A percentile compares a stretch with the other conserved stretches of the same genome.
Conservation (phyloP, 1,140 invertebrate species). For the Coelopa frigida region DNA sequence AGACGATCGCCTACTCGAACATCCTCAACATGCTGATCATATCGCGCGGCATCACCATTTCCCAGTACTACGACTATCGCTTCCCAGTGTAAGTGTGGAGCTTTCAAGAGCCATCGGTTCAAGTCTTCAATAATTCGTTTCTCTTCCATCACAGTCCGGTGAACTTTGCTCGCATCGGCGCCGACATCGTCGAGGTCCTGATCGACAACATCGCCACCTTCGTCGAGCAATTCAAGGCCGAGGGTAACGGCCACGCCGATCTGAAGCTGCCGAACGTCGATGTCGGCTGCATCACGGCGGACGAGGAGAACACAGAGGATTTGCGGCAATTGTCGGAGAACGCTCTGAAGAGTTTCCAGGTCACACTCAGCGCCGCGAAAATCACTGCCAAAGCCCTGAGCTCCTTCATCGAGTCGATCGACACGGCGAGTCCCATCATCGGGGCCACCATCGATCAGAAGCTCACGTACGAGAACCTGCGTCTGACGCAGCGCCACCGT, state of each 20-base stretch:
- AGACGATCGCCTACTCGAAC: slow-evolving; percentile 35
- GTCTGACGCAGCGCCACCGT: slow-evolving; percentile 25
- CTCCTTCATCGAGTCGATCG: slow-evolving; percentile 32
- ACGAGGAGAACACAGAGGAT: slow-evolving; percentile 27
- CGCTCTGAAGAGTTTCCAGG: slow-evolving; percentile 35
- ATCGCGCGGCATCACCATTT: slow-evolving; percentile 24
- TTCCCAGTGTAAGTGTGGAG: slow-evolving; percentile 32
- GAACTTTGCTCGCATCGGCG: slow-evolving; percentile 41
- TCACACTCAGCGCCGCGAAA: slow-evolving; percentile 33
- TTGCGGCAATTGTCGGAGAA: slow-evolving; percentile 23
- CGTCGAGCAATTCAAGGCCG: slow-evolving; percentile 37
- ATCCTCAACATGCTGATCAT: slow-evolving; percentile 39
- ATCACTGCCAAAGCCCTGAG: slow-evolving; percentile 30
- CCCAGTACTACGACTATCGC: slow-evolving; percentile 39
- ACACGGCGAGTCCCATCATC: slow-evolving; percentile 29
- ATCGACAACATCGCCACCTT: slow-evolving; percentile 34
- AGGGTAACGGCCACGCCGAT: slow-evolving; percentile 24
- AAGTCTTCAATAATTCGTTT: not conserved
- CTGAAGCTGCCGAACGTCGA: slow-evolving; percentile 24
- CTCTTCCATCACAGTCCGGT: slow-evolving; percentile 21
- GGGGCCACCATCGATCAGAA: slow-evolving; percentile 31
- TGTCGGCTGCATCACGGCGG: slow-evolving; percentile 22
- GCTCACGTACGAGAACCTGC: slow-evolving; percentile 33
- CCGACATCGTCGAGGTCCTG: slow-evolving; percentile 34
- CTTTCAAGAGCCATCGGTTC: slow-evolving; percentile 4